Evolutionary conservation across 2,888 invertebrate genomes (phyloP), one percentile per base, ranked within the genome.

Genomic region (Plebejus argus): DNA sequence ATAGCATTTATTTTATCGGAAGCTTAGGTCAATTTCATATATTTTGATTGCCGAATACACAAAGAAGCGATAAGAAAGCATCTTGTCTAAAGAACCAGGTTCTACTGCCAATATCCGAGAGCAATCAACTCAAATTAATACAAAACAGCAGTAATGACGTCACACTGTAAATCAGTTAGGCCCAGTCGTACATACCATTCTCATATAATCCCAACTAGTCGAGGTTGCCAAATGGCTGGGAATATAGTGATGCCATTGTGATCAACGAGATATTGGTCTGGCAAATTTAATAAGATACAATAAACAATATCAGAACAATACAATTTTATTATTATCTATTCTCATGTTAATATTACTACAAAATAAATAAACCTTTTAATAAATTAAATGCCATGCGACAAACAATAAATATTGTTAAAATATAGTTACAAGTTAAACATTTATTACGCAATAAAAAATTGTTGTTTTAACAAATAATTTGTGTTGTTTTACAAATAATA

Each of bases 151-250:
- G 66, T 78, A 58, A 72, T 56, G 66, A 76, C 61, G 58, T 77
- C 56, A 76, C 78, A 45, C 28, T 75, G 78, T 80, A 81, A 81
- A 80, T 81, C 79, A 81, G 78, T 80, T 82, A 79, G 79, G 79
- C 78, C 77, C 79, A 71, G 80, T 77, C 79, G 78, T 79, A 79
- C 81, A 78, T 79, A 81, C 77, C 79, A 79, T 80, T 82, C 80
- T 76, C 80, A 78, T 77, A 79, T 83, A 90, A 89, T 88, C 88
- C 87, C 85, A 85, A 85, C 86, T 83, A 86, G n/a, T n/a, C n/a
- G 88, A 86, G 85, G 88, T 87, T 90, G 90, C 88, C 90, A 91
- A 91, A 89, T 91, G 88, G 88, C 86, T 85, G 86, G 88, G 87
- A 87, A 87, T 87, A 88, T 87, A 86, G 87, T 86, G 85, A 89